These are phyloP conservation scores for Beris morrisii DNA, from an alignment of 2,888 invertebrate species.

Conservation along the genomic window DNA sequence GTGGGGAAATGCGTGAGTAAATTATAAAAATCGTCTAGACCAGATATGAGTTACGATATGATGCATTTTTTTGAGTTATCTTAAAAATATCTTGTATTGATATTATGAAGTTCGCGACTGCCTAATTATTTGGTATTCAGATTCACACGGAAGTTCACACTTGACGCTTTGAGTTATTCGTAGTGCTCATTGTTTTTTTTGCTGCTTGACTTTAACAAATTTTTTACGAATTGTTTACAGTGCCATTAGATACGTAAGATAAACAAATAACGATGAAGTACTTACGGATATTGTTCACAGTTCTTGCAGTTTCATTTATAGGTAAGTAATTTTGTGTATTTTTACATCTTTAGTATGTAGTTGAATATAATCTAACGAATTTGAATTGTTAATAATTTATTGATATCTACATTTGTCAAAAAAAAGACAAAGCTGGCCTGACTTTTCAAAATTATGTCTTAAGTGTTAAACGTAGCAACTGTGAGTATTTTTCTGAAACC, in stretches of 20 bases:
- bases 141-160: constrained; percentile 3
- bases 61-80: too few species aligned
- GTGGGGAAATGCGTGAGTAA: too few species aligned
- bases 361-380: constrained; percentile 2
- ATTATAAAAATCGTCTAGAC: too few species aligned
- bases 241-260: not conserved
- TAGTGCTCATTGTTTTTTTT: not conserved
- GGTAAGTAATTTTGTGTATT: constrained; percentile 8
- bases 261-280: constrained; percentile 11
- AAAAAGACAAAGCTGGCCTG: too few species aligned
- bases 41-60: too few species aligned
- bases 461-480: too few species aligned
- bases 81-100: not conserved
- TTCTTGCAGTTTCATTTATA: constrained; percentile 10
- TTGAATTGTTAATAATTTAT: too few species aligned
- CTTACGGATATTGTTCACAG: constrained; percentile 11
- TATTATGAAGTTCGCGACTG: not conserved
- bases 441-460: too few species aligned
- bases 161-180: constrained; percentile 10
- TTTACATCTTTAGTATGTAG: not conserved
- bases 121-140: not conserved
- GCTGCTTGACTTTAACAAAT: too few species aligned
- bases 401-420: too few species aligned
- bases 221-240: not conserved
- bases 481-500: too few species aligned